Evolutionary conservation across 1,140 invertebrate species (phyloP).

Genomic region (Hycleus phaleratus): DNA sequence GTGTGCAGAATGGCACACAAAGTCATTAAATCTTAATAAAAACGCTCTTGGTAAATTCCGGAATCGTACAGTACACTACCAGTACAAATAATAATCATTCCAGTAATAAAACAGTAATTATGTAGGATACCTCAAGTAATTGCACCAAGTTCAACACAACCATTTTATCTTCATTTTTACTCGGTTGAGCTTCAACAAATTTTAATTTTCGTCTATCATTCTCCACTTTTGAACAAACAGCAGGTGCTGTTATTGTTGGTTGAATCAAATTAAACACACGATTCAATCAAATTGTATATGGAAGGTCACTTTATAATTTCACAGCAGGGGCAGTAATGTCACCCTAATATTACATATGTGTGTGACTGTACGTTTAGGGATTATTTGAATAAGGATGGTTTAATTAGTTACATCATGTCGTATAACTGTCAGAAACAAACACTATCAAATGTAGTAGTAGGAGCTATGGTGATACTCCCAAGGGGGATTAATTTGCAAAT

Average conservation of each 20-base stretch:
- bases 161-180: slow-evolving; percentile 10
- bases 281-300: too few species aligned
- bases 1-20: too few species aligned
- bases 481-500: slow-evolving; percentile 15
- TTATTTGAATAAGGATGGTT: slow-evolving; percentile 13
- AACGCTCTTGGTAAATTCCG: slow-evolving; percentile 8
- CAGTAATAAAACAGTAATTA: slow-evolving; percentile 15
- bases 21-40: slow-evolving; percentile 15
- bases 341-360: too few species aligned
- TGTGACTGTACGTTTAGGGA: not conserved
- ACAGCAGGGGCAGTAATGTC: too few species aligned
- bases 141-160: not conserved
- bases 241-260: too few species aligned
- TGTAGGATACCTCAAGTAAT: slow-evolving; percentile 12
- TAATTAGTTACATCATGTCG: slow-evolving; percentile 16
- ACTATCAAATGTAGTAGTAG: slow-evolving; percentile 9
- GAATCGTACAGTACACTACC: slow-evolving; percentile 1
- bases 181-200: slow-evolving; percentile 3
- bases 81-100: slow-evolving; percentile 14
- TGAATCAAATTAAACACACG: too few species aligned
- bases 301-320: too few species aligned
- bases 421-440: slow-evolving; percentile 16
- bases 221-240: too few species aligned
- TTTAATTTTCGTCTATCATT: slow-evolving; percentile 1
- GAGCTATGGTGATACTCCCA: slow-evolving; percentile 9